A percentile compares a stretch with the other conserved stretches of the same genome.
Conservation (phyloP, 2,113 vertebrate species). For the Xiphorhynchus elegans region DNA sequence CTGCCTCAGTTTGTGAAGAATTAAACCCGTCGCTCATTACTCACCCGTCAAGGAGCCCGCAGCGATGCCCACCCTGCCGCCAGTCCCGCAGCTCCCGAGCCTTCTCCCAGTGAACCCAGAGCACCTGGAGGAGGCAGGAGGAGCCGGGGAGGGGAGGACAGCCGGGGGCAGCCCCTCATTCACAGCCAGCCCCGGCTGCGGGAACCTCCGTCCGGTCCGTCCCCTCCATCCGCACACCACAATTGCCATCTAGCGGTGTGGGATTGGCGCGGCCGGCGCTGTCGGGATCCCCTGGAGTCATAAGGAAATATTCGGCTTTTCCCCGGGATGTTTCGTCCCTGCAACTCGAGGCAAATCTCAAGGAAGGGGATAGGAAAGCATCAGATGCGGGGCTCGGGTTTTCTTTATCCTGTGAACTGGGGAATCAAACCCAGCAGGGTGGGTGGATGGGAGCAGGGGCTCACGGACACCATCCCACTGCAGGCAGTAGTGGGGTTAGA, state of each 20-base stretch:
- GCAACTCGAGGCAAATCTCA: neutral
- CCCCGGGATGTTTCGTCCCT: neutral
- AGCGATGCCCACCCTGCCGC: neutral
- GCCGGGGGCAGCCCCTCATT: constrained; percentile 28
- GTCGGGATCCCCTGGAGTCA: accelerated
- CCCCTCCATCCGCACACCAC: neutral
- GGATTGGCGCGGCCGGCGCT: accelerated
- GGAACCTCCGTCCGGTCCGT: neutral
- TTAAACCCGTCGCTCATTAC: neutral
- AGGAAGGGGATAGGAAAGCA: neutral
- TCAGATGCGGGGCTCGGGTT: accelerated
- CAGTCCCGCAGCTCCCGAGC: neutral
- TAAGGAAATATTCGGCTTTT: accelerated
- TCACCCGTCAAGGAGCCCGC: constrained; percentile 18
- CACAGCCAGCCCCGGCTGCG: neutral
- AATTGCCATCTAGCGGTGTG: constrained; percentile 39
- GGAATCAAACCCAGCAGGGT: accelerated
- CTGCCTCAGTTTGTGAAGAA: accelerated
- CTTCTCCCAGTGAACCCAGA: neutral
- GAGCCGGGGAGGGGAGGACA: constrained; percentile 10
- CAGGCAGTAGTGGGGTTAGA: neutral
- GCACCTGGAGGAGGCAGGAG: constrained; percentile 41
- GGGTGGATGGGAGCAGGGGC: neutral
- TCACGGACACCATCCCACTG: accelerated
- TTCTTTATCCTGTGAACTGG: accelerated